Evolutionary conservation across 2,797 vertebrate species (phyloP), one percentile per base, ranked within the genome.

Genomic region (Limosa lapponica): DNA sequence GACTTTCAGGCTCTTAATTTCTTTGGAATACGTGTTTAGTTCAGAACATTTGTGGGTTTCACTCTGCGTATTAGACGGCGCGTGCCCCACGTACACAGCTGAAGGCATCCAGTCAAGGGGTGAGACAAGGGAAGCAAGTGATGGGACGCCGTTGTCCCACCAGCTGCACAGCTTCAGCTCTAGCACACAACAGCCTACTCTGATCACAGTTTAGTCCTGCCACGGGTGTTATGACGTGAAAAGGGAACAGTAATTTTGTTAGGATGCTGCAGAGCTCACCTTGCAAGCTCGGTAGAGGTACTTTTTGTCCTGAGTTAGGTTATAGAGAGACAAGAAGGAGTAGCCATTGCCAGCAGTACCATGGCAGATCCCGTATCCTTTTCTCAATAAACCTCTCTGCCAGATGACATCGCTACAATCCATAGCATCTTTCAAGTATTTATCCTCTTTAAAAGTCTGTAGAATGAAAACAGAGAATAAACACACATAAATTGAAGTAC

Each of bases 291-390:
- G 98, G 96, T 99, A 99, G 93, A 99, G 98, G 97, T 99, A 98
- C 96, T 99, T 99, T 97, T 98, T 99, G 86, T 99, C 99, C 95
- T 99, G 98, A 7, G 99, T 99, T 88, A 98, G 95, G 46, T 98
- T 98, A 95, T 99, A 99, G 13, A 99, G 98, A 54, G 99, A 98
- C 66, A 99, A 98, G 97, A 99, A 99, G 77, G 99, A 98, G 44
- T 99, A 99, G 57, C 98, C 99, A 4, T 99, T 99, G 11, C 99
- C 99, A 1, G 99, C 98, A 0, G 99, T 98, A 58, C 99, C 99
- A 0, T 99, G 99, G 95, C 99, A 99, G 98, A 99, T 98, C 8
- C 99, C 99, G 0, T 99, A 99, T 14, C 99, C 99, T 97, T 99
- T 99, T 28, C 99, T 98, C 83, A 99, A 98, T 64, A 99, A 96